Percentiles rank a stretch among this genome's conserved stretches.
Evolutionary conservation across 2,888 invertebrate species (phyloP).

Genomic region (Carcina quercana): DNA sequence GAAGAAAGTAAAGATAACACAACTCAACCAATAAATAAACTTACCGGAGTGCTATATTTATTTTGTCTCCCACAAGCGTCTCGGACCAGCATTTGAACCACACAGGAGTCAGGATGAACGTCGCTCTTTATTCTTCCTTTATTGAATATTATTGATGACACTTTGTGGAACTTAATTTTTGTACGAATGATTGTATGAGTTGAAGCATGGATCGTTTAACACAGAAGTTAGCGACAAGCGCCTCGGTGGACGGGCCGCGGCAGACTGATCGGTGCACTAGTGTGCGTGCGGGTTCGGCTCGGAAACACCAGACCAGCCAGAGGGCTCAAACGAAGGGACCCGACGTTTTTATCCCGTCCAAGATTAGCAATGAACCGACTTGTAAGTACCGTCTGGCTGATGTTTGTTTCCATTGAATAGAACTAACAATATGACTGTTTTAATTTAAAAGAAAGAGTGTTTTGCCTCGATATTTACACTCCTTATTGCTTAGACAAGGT

Average conservation of each 20-base stretch:
- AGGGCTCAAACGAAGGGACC: conserved; percentile 54
- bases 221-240: conserved; percentile 29
- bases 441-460: too few relatives aligned
- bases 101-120: conserved; percentile 32
- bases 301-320: too few relatives aligned
- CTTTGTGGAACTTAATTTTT: conserved; percentile 38
- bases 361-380: conserved; percentile 62
- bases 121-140: conserved; percentile 39
- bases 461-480: too few relatives aligned
- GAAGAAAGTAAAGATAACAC: background rate
- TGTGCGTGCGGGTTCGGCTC: conserved; percentile 21
- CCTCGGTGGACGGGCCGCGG: conserved; percentile 44
- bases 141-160: conserved; percentile 34
- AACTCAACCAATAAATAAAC: conserved; percentile 38
- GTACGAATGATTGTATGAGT: conserved; percentile 35
- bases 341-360: conserved; percentile 60
- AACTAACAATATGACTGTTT: too few relatives aligned
- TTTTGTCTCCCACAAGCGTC: conserved; percentile 50
- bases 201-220: conserved; percentile 28
- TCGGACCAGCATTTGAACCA: conserved; percentile 50
- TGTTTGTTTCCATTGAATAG: conserved; percentile 38
- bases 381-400: conserved; percentile 43
- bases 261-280: conserved; percentile 34
- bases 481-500: too few relatives aligned
- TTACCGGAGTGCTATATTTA: conserved; percentile 65